Base-by-base conservation (phyloP, 2,888 invertebrate genomes). In the Drosophila rubida region DNA sequence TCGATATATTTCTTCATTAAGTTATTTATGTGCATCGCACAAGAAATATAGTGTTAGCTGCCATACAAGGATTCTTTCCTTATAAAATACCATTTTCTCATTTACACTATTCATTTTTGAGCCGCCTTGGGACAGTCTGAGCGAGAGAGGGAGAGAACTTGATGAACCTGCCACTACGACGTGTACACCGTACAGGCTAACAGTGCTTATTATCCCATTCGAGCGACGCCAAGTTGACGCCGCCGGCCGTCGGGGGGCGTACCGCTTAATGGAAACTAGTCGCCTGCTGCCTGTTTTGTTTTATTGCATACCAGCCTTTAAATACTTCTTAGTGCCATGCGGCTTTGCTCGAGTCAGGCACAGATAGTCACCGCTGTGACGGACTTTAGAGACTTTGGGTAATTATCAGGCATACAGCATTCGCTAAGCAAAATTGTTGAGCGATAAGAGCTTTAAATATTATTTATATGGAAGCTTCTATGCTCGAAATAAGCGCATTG, bases 211-310 rank as follows among this genome's bases (percentile, higher is more conserved):
- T 82, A 83, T 78, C 58, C 76, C 74, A 68, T 68, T 74, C 63
- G 65, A 70, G 69, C 70, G 83, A 80, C 83, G 83, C 83, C 83
- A 85, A 79, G 75, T 68, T 83, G 83, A 82, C 83, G 83, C 80
- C 80, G 74, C 19, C 41, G 50, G 67, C 69, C 79, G 65, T 35
- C 77, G 62, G 63, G 75, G 65, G 84, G 82, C 80, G 84, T 81
- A 65, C 9, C 79, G 64, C 79, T 79, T 81, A 83, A 80, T 81
- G 79, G 69, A 66, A 80, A 80, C 80, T 66, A 78, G 80, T 80
- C 74, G 80, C 82, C 82, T 68, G 78, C 61, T 67, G 69, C 63
- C 27, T 37, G 49, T 68, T 69, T 69, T 65, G 49, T 54, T 68
- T 76, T 70, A 70, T 72, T 75, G 75, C 69, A 65, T 62, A 64